Conservation (phyloP, 92 coral and sea anemone genomes). For the Blastomussa wellsi region DNA sequence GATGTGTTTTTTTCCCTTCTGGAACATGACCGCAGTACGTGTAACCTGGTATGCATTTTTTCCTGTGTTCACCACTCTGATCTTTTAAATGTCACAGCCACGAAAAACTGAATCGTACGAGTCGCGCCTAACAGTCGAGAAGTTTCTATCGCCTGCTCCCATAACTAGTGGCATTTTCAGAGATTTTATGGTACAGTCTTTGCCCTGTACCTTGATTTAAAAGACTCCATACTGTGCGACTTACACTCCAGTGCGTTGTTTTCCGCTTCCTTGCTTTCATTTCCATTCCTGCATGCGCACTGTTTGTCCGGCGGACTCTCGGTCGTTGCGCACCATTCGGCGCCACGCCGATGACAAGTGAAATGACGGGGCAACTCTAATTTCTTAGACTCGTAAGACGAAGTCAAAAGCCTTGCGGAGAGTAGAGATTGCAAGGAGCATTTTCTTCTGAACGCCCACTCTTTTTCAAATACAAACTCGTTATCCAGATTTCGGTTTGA, state of each 20-base stretch:
- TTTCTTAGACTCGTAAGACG: neutral
- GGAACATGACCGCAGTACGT: neutral
- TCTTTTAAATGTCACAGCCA: neutral
- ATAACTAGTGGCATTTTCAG: neutral
- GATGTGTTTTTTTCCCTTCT: neutral
- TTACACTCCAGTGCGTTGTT: neutral
- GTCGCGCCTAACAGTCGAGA: neutral
- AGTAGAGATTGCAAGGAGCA: conserved; percentile 34
- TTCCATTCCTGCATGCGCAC: neutral
- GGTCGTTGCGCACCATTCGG: neutral
- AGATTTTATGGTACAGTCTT: neutral
- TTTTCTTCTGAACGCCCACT: conserved; percentile 43
- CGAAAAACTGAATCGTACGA: neutral
- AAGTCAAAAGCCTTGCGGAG: conserved; percentile 5
- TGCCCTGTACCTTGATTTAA: neutral
- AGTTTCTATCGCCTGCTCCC: neutral
- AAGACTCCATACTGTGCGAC: neutral
- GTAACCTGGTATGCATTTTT: neutral
- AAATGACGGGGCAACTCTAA: neutral
- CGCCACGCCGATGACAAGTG: neutral
- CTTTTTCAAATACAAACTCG: conserved; percentile 44
- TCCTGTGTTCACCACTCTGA: neutral
- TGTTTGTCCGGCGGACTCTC: neutral
- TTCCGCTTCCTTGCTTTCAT: neutral
- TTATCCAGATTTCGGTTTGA: conserved; percentile 15